These are phyloP conservation scores for Drosophila acutilabella DNA, from an alignment of 2,888 invertebrate genomes.

Conservation along the genomic window DNA sequence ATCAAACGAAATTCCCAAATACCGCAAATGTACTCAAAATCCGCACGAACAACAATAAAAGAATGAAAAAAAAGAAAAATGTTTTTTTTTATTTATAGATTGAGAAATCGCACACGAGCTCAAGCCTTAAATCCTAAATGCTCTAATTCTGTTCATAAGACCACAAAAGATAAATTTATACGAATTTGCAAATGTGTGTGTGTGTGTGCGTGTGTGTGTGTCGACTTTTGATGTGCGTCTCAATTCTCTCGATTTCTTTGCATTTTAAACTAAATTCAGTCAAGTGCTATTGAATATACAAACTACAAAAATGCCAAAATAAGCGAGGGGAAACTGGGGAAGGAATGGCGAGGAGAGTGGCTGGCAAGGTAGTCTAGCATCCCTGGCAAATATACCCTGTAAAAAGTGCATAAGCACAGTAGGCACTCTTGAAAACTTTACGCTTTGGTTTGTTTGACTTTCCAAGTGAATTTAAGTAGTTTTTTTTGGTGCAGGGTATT, in stretches of 20 bases:
- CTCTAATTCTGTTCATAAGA: conserved; percentile 59
- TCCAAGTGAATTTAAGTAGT: not conserved
- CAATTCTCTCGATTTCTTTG: conserved; percentile 70
- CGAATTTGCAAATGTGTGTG: conserved; percentile 31
- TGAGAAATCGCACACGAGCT: conserved; percentile 44
- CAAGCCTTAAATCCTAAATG: conserved; percentile 51
- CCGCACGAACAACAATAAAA: not conserved
- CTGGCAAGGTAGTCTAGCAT: conserved; percentile 32
- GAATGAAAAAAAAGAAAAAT: not conserved
- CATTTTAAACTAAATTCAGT: conserved; percentile 64
- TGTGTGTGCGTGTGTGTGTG: conserved; percentile 12
- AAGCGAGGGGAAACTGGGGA: not conserved
- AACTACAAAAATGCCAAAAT: conserved; percentile 34
- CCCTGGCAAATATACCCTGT: conserved; percentile 56
- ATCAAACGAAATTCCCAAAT: not conserved
- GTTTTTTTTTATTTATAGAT: conserved; percentile 60
- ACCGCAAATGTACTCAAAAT: conserved; percentile 5
- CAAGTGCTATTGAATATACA: conserved; percentile 68
- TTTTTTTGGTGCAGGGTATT: conserved; percentile 6
- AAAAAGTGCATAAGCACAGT: not conserved
- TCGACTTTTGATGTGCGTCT: conserved; percentile 48
- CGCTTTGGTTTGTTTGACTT: no score
- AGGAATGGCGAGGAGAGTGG: not conserved
- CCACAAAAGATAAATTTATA: conserved; percentile 71
- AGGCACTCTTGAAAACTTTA: not conserved